Evolutionary conservation across 2,113 vertebrate species (phyloP).

Genomic region (Tretioscincus oriximinensis): DNA sequence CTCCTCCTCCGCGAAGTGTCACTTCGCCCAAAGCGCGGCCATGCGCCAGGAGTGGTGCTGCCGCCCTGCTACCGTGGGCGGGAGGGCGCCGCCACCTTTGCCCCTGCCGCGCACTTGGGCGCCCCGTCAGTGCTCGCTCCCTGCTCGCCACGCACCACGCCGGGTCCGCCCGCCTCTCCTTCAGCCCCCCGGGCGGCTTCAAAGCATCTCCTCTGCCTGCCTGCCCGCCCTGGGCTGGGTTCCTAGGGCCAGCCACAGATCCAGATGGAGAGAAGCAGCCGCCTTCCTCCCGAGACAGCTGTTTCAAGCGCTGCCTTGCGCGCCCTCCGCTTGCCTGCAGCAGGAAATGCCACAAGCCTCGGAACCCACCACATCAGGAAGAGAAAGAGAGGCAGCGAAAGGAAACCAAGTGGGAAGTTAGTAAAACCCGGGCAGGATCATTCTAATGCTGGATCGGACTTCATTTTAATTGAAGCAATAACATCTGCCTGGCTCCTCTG

Average conservation of each 20-base stretch:
- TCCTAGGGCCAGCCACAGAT: neutral
- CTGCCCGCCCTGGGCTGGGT: neutral
- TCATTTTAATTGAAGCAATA: neutral
- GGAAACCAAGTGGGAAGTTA: neutral
- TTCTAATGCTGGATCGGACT: neutral
- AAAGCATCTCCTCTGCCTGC: no score
- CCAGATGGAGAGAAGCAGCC: no score
- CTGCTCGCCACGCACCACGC: no score
- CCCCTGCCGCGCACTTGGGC: no score
- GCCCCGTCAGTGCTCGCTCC: no score
- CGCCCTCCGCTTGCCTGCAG: constrained; percentile 15
- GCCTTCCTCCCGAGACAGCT: constrained; percentile 44
- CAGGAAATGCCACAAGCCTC: constrained; percentile 69
- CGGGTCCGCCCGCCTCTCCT: neutral
- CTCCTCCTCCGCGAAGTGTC: neutral
- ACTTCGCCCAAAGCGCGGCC: neutral
- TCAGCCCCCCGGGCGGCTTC: neutral
- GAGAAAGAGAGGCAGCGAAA: constrained; percentile 21
- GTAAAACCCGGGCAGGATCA: constrained; percentile 60
- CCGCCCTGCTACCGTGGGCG: neutral
- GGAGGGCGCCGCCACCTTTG: no score
- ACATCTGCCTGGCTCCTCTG: neutral
- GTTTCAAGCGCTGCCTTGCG: constrained; percentile 35
- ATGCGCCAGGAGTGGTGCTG: neutral
- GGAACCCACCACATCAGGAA: constrained; percentile 54